Base-by-base conservation (phyloP, 2,113 vertebrate species). In the Grantiella picta region DNA sequence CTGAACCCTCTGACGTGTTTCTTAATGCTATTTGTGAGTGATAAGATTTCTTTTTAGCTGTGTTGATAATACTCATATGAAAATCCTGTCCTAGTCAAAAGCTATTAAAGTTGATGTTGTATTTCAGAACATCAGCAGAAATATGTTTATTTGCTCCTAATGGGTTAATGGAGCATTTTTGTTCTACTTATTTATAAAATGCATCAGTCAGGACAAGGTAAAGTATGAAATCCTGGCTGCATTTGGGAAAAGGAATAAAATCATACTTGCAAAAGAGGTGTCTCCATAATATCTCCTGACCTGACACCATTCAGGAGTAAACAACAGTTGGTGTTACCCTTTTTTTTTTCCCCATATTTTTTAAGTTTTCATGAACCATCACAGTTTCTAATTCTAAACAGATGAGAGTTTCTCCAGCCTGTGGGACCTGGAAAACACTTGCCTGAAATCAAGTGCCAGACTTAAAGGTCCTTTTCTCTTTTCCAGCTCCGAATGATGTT, bases 21-120 rank as follows among this genome's bases (percentile, higher is more conserved):
- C 77, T 68, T 86, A 92, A 70, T 71, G 81, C 56, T 94, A 15
- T 78, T 89, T 92, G 80, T 5, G 24, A 56, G 45, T 3, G 69
- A 79, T 94, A 92, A 97, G 94, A 70, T 90, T 96, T 90, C 82
- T 70, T 76, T 65, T 70, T 42, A 61, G 87, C 75, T 76, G 9
- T 42, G 63, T 66, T 88, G 77, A 77, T 94, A 92, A 77, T 42
- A 50, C 64, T 79, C 50, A 17, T 21, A 61, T 40, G 75, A 82
- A 92, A 90, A 95, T 75, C 84, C 35, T 5, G 3, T 73, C 65
- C 89, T 59, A 53, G 78, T 82, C 61, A 45, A 85, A 95, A 94
- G 76, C 84, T 81, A 8, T 91, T 89, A n/a, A 63, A 81, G 24
- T 38, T 60, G 82, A 78, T 75, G 71, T 36, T 82, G 4, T 28